Percentiles rank a stretch among this genome's conserved stretches.
phyloP scores from a whole-genome alignment of 2,797 vertebrate species.

The Molossus alvarezi region DNA sequence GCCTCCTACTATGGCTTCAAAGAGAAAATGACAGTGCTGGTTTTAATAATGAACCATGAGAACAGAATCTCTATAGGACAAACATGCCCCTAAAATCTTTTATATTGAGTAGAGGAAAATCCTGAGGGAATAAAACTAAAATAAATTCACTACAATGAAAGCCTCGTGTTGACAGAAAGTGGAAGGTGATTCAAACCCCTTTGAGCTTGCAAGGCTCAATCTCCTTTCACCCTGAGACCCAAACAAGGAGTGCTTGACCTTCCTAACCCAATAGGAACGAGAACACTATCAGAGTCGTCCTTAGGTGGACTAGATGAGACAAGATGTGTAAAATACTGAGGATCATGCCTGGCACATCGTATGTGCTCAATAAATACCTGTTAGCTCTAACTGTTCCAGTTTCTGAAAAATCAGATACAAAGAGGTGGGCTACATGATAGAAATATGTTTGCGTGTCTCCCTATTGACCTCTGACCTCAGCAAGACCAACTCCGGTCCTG shows the following conservation, averaged over 20 bases:
- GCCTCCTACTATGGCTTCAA: background rate
- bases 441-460: background rate
- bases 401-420: background rate
- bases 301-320: background rate
- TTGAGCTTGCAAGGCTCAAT: background rate
- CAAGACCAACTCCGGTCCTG: background rate
- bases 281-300: background rate
- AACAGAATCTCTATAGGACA: background rate
- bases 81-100: slow-evolving; percentile 47
- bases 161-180: background rate
- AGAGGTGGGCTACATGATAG: background rate
- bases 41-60: slow-evolving; percentile 39
- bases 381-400: background rate
- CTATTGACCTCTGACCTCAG: background rate
- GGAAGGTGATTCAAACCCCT: background rate
- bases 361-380: background rate
- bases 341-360: background rate
- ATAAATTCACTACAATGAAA: background rate
- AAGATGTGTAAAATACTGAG: background rate
- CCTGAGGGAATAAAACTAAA: background rate
- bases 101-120: background rate
- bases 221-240: background rate
- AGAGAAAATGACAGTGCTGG: background rate
- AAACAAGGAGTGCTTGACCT: background rate
- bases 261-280: background rate